A percentile compares a stretch with the other conserved stretches of the same genome.
Evolutionary conservation across 2,113 vertebrate species (phyloP).

Genomic region (Recurvirostra avosetta): DNA sequence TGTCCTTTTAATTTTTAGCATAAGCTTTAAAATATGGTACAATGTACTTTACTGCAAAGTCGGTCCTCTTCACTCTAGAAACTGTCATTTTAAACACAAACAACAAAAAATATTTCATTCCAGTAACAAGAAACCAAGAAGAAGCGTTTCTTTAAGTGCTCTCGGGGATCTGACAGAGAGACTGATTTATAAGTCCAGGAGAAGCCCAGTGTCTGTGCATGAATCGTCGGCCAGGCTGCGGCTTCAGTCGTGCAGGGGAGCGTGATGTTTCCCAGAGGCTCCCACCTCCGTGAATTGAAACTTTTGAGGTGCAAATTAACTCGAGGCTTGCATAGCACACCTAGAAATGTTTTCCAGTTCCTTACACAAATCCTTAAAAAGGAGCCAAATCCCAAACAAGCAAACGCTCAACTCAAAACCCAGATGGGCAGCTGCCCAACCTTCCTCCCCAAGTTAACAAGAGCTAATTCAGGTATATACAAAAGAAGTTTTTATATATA

Average conservation of each 20-base stretch:
- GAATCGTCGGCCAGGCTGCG: background rate
- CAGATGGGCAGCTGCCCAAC: background rate
- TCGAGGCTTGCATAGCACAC: background rate
- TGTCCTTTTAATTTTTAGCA: background rate
- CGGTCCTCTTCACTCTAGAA: background rate
- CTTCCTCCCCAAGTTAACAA: background rate
- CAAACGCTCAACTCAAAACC: background rate
- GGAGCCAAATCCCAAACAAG: background rate
- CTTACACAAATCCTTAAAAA: background rate
- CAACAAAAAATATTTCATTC: background rate
- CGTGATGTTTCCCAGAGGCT: accelerated
- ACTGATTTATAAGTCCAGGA: background rate
- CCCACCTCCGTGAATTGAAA: background rate
- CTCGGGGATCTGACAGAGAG: background rate
- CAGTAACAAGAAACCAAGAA: background rate
- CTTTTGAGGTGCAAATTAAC: background rate
- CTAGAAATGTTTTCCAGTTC: background rate
- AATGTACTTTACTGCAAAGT: background rate
- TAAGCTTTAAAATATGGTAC: background rate
- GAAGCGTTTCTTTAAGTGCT: background rate
- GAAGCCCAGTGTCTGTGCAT: background rate
- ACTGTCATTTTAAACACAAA: background rate
- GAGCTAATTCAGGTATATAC: background rate
- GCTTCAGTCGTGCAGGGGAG: background rate
- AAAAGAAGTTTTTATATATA: background rate